Base-by-base conservation (phyloP, 1,140 invertebrate genomes). In the Radopholus similis region DNA sequence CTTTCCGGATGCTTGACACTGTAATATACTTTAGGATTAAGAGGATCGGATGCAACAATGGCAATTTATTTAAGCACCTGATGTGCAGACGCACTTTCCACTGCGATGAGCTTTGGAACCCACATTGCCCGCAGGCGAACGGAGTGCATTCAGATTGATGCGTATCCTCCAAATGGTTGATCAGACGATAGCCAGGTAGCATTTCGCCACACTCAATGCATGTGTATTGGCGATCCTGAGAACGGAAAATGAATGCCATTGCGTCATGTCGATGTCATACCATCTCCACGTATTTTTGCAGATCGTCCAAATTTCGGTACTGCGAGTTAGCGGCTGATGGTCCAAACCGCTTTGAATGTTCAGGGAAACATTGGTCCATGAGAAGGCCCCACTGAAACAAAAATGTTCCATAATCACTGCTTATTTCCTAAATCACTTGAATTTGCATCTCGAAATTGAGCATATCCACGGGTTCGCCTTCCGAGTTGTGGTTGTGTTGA, bases 281-380 rank as follows among this genome's bases (percentile, higher is more conserved):
- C 38, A 37, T n/a, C 13, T 68, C 32, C 21, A 68, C 64, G 37
- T 37, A 68, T 53, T 64, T 68, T 28, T 68, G 40, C 37, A 47
- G n/a, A 23, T 59, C 40, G 15, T 66, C 66, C 30, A 35, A 51
- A 26, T 34, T 54, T 0, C 44, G 66, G 32, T 30, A 69, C 23
- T 34, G 44, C 32, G 37, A 37, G 26, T 30, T 47, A 23, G 58
- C 55, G 1, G 58, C 28, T 1, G 57, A 23, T 15, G 40, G 54
- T 8, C 66, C 66, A 38, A 68, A 68, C 34, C 66, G 34, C 66
- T 68, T 68, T 9, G 66, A 58, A 68, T 68, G 66, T 35, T 68
- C 66, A 30, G 66, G 66, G 49, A 68, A 68, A n/a, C 66, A 68
- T n/a, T 68, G 63, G 8, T 68, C 66, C 66, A 68, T 68, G 1